A percentile compares a stretch with the other conserved stretches of the same genome.
These are phyloP conservation scores for Tricholaema leucomelas DNA, from an alignment of 2,113 vertebrate species.

Conservation along the genomic window DNA sequence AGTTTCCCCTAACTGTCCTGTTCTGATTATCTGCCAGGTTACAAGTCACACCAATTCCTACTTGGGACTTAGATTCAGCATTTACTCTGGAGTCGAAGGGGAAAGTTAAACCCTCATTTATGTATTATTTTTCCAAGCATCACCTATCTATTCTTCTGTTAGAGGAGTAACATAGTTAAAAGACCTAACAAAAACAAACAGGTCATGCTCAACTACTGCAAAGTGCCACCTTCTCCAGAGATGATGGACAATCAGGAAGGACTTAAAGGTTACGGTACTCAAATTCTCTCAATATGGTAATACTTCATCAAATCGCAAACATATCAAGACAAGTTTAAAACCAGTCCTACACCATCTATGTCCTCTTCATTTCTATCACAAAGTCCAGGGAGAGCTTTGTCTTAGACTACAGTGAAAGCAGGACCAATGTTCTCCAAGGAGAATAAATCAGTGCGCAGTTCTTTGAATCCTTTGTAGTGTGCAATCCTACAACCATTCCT, in stretches of 20 bases:
- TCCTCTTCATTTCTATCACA: not conserved
- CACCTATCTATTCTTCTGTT: not conserved
- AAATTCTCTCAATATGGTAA: not conserved
- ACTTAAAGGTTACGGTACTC: not conserved
- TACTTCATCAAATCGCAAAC: not conserved
- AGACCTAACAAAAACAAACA: not conserved
- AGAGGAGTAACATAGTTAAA: not conserved
- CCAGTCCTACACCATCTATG: not conserved
- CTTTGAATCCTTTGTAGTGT: not conserved
- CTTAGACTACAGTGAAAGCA: not conserved
- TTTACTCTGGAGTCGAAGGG: not conserved
- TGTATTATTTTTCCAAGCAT: not conserved
- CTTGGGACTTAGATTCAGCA: not conserved
- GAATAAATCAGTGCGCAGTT: not conserved
- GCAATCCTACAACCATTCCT: not conserved
- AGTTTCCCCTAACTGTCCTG: constrained; percentile 15
- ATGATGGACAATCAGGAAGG: not conserved
- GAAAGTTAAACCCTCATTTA: not conserved
- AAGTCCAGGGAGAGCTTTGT: not conserved
- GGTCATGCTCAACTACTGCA: not conserved
- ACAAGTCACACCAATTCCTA: not conserved
- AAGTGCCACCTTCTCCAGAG: not conserved
- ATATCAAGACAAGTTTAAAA: not conserved
- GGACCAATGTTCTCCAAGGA: not conserved
- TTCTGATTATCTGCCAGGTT: not conserved